Conservation (phyloP, 2,888 invertebrate species). For the Dilophus febrilis region DNA sequence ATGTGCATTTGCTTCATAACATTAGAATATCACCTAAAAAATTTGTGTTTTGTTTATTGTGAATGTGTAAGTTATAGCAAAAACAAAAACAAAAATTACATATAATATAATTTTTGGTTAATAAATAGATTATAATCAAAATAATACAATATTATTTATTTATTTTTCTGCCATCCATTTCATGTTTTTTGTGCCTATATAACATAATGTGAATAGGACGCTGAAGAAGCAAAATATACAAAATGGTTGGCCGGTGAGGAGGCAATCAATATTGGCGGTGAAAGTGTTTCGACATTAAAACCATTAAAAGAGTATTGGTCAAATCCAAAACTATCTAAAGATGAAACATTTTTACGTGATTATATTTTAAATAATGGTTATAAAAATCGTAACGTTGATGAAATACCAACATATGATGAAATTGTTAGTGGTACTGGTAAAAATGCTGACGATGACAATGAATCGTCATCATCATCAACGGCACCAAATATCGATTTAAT, state of each 20-base stretch:
- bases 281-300: slow-evolving; percentile 46
- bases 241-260: slow-evolving; percentile 68
- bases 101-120: no score
- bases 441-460: slow-evolving; percentile 27
- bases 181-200: no score
- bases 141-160: no score
- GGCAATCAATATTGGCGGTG: slow-evolving; percentile 39
- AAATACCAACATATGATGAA: slow-evolving; percentile 46
- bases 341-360: slow-evolving; percentile 81
- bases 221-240: slow-evolving; percentile 44
- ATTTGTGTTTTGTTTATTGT: no score
- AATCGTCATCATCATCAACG: no score
- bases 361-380: slow-evolving; percentile 75
- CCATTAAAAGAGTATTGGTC: slow-evolving; percentile 72
- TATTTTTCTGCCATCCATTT: no score
- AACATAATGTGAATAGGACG: slow-evolving; percentile 23
- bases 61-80: no score
- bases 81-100: no score
- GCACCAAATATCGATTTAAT: no score
- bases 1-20: no score
- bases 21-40: no score
- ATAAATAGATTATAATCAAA: no score
- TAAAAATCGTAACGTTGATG: slow-evolving; percentile 28
- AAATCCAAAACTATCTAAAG: slow-evolving; percentile 60
- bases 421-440: slow-evolving; percentile 37